These are phyloP conservation scores for Mechanitis mazaeus DNA, from an alignment of 2,888 invertebrate genomes.

Conservation along the genomic window DNA sequence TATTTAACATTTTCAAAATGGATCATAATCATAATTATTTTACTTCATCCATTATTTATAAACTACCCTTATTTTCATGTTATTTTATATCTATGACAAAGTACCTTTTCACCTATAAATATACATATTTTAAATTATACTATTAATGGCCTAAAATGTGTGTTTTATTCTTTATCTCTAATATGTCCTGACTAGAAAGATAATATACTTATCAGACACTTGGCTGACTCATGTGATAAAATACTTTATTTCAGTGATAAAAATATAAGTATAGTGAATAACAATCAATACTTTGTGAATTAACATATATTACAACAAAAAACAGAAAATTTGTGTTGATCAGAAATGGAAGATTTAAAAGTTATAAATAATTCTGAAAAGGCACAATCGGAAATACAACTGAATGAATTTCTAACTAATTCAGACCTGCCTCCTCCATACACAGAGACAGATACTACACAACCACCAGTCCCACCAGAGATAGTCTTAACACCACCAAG, in stretches of 20 bases:
- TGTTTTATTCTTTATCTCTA: constrained; percentile 13
- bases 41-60: too few relatives aligned
- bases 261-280: constrained; percentile 19
- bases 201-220: constrained; percentile 18
- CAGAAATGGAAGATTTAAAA: constrained; percentile 16
- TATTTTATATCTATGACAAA: constrained; percentile 1
- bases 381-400: constrained; percentile 34
- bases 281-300: constrained; percentile 14
- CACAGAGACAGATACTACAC: constrained; percentile 29
- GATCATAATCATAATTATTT: too few relatives aligned
- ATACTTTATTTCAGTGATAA: constrained; percentile 25
- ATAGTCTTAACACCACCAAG: constrained; percentile 14
- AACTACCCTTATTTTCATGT: too few relatives aligned
- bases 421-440: constrained; percentile 62
- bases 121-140: constrained; percentile 10
- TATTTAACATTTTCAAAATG: too few relatives aligned
- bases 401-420: constrained; percentile 33
- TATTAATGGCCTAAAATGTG: constrained; percentile 16
- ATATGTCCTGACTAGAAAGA: constrained; percentile 1
- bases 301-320: background rate
- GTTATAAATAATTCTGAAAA: constrained; percentile 23
- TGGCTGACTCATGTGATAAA: constrained; percentile 29
- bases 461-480: constrained; percentile 15
- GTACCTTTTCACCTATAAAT: constrained; percentile 2
- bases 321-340: constrained; percentile 18